Percentiles rank a stretch among this genome's conserved stretches.
phyloP scores from a whole-genome alignment of 2,888 invertebrate genomes.

The Drosophila atripex region DNA sequence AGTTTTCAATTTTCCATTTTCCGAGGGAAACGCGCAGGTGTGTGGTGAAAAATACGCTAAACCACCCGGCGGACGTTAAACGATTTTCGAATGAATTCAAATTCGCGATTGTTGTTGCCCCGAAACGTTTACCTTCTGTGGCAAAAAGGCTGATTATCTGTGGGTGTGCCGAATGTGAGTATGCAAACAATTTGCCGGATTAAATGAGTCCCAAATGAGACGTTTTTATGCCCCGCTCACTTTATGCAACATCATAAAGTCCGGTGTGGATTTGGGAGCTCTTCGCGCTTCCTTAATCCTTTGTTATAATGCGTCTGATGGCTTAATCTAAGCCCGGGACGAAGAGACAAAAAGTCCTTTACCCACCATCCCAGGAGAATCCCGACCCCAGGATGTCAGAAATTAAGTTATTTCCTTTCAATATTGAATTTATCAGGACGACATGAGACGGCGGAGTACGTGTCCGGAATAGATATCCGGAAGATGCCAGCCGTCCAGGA shows the following conservation, averaged over 20 bases:
- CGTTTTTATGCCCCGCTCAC: slow-evolving; percentile 63
- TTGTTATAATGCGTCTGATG: slow-evolving; percentile 13
- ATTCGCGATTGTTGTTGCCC: slow-evolving; percentile 69
- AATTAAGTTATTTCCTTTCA: slow-evolving; percentile 82
- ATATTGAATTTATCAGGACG: slow-evolving; percentile 82
- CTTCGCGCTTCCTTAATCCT: slow-evolving; percentile 47
- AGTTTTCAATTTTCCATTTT: neutral
- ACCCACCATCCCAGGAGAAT: slow-evolving; percentile 12
- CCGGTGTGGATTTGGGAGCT: slow-evolving; percentile 19
- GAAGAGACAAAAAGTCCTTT: neutral
- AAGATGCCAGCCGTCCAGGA: slow-evolving; percentile 3
- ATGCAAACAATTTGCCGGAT: slow-evolving; percentile 77
- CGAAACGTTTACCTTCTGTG: slow-evolving; percentile 22
- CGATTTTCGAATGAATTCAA: slow-evolving; percentile 80
- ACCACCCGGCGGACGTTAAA: slow-evolving; percentile 65
- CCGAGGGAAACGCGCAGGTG: slow-evolving; percentile 73
- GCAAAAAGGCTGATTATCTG: slow-evolving; percentile 1
- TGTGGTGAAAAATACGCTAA: slow-evolving; percentile 57
- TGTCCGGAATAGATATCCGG: slow-evolving; percentile 72
- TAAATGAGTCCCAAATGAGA: slow-evolving; percentile 79
- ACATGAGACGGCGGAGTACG: slow-evolving; percentile 64
- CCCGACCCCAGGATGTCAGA: slow-evolving; percentile 43
- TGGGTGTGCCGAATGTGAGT: slow-evolving; percentile 24
- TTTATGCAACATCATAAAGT: slow-evolving; percentile 66
- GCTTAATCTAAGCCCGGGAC: neutral